Conservation (phyloP, 2,888 invertebrate genomes). For the Tineola bisselliella region DNA sequence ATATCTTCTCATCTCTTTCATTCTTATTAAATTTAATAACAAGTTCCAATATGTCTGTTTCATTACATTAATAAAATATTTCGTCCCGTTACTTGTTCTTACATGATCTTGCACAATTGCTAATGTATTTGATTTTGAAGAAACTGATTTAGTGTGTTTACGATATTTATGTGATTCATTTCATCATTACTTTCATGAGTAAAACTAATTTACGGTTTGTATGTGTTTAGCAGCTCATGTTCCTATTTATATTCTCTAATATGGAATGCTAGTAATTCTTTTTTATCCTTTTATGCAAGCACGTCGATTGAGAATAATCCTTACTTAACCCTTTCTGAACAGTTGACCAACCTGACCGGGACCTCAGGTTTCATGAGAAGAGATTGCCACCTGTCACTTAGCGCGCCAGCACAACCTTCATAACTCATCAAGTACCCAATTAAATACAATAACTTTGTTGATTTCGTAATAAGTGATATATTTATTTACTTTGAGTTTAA, state of each 20-base stretch:
- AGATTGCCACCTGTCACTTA: background rate
- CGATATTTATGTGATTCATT: background rate
- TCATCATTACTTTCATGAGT: background rate
- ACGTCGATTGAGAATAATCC: too few species aligned
- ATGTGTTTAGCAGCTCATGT: too few species aligned
- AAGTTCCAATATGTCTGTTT: background rate
- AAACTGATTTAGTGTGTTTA: background rate
- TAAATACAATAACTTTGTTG: background rate
- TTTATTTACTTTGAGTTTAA: background rate
- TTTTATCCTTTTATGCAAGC: too few species aligned
- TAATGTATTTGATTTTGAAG: background rate
- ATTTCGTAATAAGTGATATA: background rate
- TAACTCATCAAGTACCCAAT: background rate
- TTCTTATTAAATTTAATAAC: slow-evolving; percentile 17
- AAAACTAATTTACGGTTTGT: too few species aligned
- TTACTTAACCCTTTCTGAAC: too few species aligned
- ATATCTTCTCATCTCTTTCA: slow-evolving; percentile 25
- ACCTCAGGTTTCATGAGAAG: background rate
- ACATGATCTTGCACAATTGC: slow-evolving; percentile 5
- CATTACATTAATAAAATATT: background rate
- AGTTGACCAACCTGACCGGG: too few species aligned
- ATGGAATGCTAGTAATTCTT: too few species aligned
- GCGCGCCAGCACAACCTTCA: too few species aligned
- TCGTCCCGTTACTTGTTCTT: background rate
- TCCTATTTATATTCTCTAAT: too few species aligned